These are phyloP conservation scores for Scaptomyza caliginosa DNA, from an alignment of 2,888 invertebrate genomes.

Conservation along the genomic window DNA sequence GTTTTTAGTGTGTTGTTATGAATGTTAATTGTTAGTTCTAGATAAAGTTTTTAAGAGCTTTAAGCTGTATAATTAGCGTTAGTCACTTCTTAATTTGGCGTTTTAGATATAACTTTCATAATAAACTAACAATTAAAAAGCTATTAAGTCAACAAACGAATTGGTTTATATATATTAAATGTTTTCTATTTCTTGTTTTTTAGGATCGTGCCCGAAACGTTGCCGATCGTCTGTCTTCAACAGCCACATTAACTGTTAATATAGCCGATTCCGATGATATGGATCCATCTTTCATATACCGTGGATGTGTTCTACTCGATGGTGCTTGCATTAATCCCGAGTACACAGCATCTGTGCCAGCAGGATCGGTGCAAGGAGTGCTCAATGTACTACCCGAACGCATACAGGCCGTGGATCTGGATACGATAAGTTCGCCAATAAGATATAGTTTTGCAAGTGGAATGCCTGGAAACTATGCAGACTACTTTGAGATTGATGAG, in stretches of 20 bases:
- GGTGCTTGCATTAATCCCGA: constrained; percentile 95
- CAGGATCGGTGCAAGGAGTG: constrained; percentile 91
- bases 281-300: constrained; percentile 95
- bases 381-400: constrained; percentile 93
- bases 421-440: constrained; percentile 93
- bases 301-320: constrained; percentile 92
- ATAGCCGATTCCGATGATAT: constrained; percentile 95
- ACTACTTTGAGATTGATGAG: constrained; percentile 93
- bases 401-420: constrained; percentile 95
- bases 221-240: constrained; percentile 90
- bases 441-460: constrained; percentile 93
- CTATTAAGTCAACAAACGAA: background rate
- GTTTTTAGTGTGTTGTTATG: background rate
- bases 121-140: background rate
- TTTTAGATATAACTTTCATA: background rate
- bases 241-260: constrained; percentile 93
- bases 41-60: background rate
- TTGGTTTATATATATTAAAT: background rate
- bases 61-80: background rate
- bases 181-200: constrained; percentile 19
- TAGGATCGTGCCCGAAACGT: constrained; percentile 94
- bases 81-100: background rate
- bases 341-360: constrained; percentile 91
- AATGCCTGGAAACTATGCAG: constrained; percentile 89
- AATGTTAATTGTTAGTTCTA: background rate